Conservation (phyloP, 2,797 vertebrate species). For the Octomys mimax region DNA sequence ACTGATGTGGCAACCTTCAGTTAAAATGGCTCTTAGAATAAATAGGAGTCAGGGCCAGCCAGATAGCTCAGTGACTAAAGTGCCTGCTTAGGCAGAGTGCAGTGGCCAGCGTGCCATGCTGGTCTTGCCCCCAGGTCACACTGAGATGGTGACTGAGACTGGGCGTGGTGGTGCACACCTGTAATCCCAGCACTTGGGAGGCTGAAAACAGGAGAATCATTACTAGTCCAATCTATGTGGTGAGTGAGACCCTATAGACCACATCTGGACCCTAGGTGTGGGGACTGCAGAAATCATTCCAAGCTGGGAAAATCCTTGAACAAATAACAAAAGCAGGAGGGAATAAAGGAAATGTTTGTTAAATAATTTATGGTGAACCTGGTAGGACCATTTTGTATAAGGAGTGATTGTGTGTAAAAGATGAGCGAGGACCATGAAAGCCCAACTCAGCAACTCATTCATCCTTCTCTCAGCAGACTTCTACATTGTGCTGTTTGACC, state of each 20-base stretch:
- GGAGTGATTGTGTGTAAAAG: not conserved
- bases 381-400: not conserved
- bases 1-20: not conserved
- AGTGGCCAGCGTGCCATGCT: no score
- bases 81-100: no score
- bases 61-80: no score
- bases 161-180: no score
- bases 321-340: not conserved
- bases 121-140: no score
- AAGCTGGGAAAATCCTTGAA: constrained; percentile 2
- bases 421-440: not conserved
- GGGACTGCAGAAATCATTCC: not conserved
- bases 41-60: not conserved
- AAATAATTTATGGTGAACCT: not conserved
- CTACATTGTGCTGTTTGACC: not conserved
- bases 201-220: no score
- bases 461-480: not conserved
- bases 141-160: no score
- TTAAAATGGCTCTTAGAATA: not conserved
- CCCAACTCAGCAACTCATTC: not conserved
- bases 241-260: no score
- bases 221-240: no score
- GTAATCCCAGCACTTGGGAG: no score
- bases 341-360: not conserved
- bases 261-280: not conserved